Evolutionary conservation across 2,113 vertebrate genomes (phyloP), one percentile per base, ranked within the genome.

Genomic region (Pantherophis guttatus): DNA sequence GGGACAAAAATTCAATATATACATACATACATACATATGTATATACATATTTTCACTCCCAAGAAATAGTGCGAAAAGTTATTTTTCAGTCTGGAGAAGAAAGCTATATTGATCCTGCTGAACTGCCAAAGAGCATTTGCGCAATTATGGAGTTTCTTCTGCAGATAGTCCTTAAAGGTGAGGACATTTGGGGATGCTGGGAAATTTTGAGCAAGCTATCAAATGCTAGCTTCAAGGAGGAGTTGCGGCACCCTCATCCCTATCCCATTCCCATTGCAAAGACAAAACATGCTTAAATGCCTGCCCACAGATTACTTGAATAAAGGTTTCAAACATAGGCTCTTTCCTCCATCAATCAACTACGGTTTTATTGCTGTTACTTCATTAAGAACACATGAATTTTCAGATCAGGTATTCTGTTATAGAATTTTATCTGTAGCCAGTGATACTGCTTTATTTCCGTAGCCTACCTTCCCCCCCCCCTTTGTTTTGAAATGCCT

Each of bases 401-500:
- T 39, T 39, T 81, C 33, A 81, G 75, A 19, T 81, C 17, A 44
- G 17, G 39, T 44, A 81, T 44, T 81, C 33, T 19, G n/a, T 19
- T 81, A 8, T 21, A 81, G 17, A 81, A 15, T 48, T 86, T 29
- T 52, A 62, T 62, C 33, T 87, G 10, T 87, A 33, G 86, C 11
- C 10, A 87, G 8, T 21, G 53, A 54, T 44, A 11, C 3, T 53
- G 5, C 53, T 65, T 59, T 52, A 1, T 86, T 52, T n/a, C 57
- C 19, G 21, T 26, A 33, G 48, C 62, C 39, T 70, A 26, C 3
- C 0, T 19, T 6, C 2, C 7, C 24, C 58, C 58, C 19, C 17
- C 55, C 8, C 24, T 26, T 70, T 65, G 29, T 13, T 94, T 19
- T 92, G 90, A 92, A 92, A 88, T 86, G 58, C 26, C 65, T 91